phyloP scores from a whole-genome alignment of 2,888 invertebrate species.

The Tetramorium bicarinatum region DNA sequence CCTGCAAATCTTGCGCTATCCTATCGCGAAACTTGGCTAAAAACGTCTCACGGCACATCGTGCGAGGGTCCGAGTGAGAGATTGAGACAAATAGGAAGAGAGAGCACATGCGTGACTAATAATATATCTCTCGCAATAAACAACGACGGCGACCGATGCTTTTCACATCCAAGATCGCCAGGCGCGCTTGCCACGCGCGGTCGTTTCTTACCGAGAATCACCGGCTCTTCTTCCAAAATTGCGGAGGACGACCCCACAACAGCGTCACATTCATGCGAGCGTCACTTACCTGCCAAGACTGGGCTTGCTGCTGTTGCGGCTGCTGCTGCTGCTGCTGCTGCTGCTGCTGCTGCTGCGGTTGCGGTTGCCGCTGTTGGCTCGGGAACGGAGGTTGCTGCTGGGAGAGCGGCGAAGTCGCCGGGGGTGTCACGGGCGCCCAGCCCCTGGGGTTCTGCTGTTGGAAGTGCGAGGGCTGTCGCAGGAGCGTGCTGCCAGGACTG shows the following conservation, averaged over 20 bases:
- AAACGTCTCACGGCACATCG: slow-evolving; percentile 5
- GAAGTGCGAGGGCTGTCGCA: slow-evolving; percentile 82
- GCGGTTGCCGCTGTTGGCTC: slow-evolving; percentile 61
- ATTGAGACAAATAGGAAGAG: neutral
- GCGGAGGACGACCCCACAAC: slow-evolving; percentile 46
- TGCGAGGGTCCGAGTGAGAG: neutral
- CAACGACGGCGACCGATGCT: neutral
- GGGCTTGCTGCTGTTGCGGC: slow-evolving; percentile 59
- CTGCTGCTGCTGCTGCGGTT: slow-evolving; percentile 59
- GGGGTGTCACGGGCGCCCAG: slow-evolving; percentile 87
- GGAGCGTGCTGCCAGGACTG: slow-evolving; percentile 83
- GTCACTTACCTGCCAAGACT: slow-evolving; percentile 74
- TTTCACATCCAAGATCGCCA: neutral
- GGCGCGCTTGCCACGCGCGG: neutral
- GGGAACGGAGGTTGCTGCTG: slow-evolving; percentile 67
- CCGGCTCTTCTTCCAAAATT: slow-evolving; percentile 13
- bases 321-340: slow-evolving; percentile 45
- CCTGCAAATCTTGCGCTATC: slow-evolving; percentile 8
- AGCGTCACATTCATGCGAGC: slow-evolving; percentile 53
- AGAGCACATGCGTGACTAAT: slow-evolving; percentile 4
- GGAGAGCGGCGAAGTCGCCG: slow-evolving; percentile 86
- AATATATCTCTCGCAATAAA: slow-evolving; percentile 21
- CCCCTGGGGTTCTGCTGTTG: slow-evolving; percentile 79
- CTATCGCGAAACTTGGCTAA: slow-evolving; percentile 11
- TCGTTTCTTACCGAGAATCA: slow-evolving; percentile 12